Percentiles rank a stretch among this genome's conserved stretches.
Conservation (phyloP, 2,113 vertebrate species). For the Nannospalax galili region DNA sequence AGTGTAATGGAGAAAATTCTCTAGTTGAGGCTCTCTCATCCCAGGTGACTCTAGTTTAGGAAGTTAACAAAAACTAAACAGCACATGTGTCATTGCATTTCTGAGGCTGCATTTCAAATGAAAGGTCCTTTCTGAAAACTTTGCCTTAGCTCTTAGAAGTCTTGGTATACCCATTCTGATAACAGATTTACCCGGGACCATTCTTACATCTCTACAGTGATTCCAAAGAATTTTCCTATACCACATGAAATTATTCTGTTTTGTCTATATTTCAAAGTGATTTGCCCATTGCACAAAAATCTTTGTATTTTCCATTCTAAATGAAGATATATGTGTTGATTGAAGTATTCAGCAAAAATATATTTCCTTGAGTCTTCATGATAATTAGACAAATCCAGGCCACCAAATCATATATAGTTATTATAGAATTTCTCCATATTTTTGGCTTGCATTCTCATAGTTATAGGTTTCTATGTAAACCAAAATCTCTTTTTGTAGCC, state of each 20-base stretch:
- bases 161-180: neutral
- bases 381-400: conserved; percentile 20
- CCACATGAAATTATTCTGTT: neutral
- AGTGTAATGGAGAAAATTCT: too few relatives aligned
- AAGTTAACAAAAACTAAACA: too few relatives aligned
- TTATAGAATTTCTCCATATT: neutral
- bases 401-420: neutral
- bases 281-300: conserved; percentile 3
- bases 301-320: conserved; percentile 1
- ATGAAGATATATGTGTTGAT: neutral
- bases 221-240: neutral
- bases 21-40: too few relatives aligned
- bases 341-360: neutral
- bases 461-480: neutral
- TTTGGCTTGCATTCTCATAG: neutral
- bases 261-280: neutral
- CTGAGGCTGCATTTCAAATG: neutral
- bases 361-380: neutral
- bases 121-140: neutral
- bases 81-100: neutral
- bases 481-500: conserved; percentile 8
- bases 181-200: neutral
- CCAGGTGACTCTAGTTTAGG: too few relatives aligned
- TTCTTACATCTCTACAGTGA: neutral
- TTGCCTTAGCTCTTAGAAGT: neutral